phyloP scores from a whole-genome alignment of 2,113 vertebrate species.

The Malurus elegans region DNA sequence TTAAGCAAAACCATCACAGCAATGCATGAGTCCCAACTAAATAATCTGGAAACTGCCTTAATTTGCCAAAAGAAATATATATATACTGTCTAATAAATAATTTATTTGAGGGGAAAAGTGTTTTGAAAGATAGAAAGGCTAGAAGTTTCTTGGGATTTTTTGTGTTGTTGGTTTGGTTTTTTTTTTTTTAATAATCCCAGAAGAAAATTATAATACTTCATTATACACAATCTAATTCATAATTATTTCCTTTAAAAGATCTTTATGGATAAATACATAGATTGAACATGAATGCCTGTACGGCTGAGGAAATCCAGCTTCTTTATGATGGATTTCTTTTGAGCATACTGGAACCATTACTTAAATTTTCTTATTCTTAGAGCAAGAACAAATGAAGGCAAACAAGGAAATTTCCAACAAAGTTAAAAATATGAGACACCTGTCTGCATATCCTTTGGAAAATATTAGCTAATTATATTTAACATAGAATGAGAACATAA shows the following conservation, averaged over 20 bases:
- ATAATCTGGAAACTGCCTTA: neutral
- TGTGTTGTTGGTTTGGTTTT: neutral
- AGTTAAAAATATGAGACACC: neutral
- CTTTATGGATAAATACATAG: neutral
- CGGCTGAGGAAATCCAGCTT: neutral
- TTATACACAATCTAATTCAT: neutral
- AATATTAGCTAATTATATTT: constrained; percentile 66
- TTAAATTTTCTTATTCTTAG: neutral
- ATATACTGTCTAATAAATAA: neutral
- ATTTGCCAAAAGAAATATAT: neutral
- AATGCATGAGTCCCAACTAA: neutral
- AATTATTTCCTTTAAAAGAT: neutral
- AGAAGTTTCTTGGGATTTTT: neutral
- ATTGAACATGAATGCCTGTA: neutral
- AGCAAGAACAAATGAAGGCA: neutral
- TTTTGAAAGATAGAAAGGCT: neutral
- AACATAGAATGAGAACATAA: constrained; percentile 54
- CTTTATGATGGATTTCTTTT: neutral
- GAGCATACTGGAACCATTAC: neutral
- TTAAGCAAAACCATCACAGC: neutral
- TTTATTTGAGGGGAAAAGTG: neutral
- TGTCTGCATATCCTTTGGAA: constrained; percentile 1
- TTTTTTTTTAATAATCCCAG: neutral
- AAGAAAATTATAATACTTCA: neutral
- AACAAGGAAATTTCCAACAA: constrained; percentile 6